Conservation (phyloP, 2,797 vertebrate species). For the Gobionotothen gibberifrons region DNA sequence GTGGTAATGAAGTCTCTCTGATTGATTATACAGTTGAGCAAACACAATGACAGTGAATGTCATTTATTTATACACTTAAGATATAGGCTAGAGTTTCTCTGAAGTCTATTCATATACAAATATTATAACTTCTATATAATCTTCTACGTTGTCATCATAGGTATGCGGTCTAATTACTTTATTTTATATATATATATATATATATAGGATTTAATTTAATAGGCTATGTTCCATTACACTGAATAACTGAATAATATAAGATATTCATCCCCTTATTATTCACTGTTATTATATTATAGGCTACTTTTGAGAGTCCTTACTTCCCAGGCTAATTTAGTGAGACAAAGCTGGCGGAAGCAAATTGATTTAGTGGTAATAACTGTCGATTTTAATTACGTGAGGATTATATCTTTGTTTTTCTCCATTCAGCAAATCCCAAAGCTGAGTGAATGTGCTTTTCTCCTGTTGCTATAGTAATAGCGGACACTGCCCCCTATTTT, state of each 20-base stretch:
- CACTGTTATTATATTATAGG: neutral
- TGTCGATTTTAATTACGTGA: conserved; percentile 68
- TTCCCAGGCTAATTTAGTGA: conserved; percentile 19
- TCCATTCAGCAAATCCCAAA: conserved; percentile 82
- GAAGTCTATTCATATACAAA: too few species aligned
- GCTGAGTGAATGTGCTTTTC: conserved; percentile 81
- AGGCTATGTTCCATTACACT: conserved; percentile 1
- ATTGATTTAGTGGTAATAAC: conserved; percentile 53
- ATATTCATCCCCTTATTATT: conserved; percentile 5
- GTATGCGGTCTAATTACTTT: neutral
- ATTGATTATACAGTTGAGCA: neutral
- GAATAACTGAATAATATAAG: conserved; percentile 14
- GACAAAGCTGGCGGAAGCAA: conserved; percentile 47
- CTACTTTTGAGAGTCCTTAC: conserved; percentile 21
- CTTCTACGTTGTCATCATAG: neutral
- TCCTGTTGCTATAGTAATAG: conserved; percentile 91
- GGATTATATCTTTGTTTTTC: conserved; percentile 79
- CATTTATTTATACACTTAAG: neutral
- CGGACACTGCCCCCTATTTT: conserved; percentile 91
- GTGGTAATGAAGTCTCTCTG: neutral
- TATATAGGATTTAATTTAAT: too few species aligned
- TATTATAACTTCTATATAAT: neutral
- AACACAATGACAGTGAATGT: neutral
- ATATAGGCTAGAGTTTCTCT: too few species aligned
- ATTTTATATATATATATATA: neutral